Evolutionary conservation across 2,113 vertebrate genomes (phyloP), one percentile per base, ranked within the genome.

Genomic region (Daphoenositta chrysoptera): DNA sequence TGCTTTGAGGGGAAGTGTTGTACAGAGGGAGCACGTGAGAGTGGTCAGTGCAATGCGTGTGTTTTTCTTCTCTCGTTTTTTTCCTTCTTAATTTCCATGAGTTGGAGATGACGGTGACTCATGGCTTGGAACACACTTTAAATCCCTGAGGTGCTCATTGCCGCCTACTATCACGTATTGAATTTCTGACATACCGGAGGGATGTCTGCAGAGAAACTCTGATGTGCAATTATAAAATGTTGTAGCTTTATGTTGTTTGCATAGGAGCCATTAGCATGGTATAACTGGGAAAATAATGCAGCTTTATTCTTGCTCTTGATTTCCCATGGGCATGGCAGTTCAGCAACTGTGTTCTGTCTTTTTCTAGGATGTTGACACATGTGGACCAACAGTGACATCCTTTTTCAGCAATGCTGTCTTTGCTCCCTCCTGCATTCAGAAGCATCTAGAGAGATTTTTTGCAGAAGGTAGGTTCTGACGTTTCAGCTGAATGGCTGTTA

Each of bases 91-190:
- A 92, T 96, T 97, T 96, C 95, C 93, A 88, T 93, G 92, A 88
- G 90, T 92, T 95, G 1, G 79, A 90, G 95, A 81, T 92, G 90
- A 13, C 1, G 88, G 90, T 97, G 97, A 97, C 91, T 97, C 97
- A 97, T 44, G 48, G 69, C 85, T 97, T 96, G 92, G 95, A 97
- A 96, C 10, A 48, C 81, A 73, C 79, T 94, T 89, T 22, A 96
- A 97, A 96, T 96, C 96, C 96, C 96, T 15, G 92, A 95, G 94
- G 97, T 96, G 93, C 88, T 96, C 40, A 33, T 65, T 87, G 89
- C 96, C 90, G 95, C 95, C 95, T 90, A 89, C 94, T 45, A 93
- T 82, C 97, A 95, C 82, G 90, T 95, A 95, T 96, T 96, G 96
- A 96, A 95, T 97, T 96, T 94, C 93, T 96, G 96, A 85, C 95